Conservation (phyloP, 2,113 vertebrate genomes). For the Copsychus sechellarum region DNA sequence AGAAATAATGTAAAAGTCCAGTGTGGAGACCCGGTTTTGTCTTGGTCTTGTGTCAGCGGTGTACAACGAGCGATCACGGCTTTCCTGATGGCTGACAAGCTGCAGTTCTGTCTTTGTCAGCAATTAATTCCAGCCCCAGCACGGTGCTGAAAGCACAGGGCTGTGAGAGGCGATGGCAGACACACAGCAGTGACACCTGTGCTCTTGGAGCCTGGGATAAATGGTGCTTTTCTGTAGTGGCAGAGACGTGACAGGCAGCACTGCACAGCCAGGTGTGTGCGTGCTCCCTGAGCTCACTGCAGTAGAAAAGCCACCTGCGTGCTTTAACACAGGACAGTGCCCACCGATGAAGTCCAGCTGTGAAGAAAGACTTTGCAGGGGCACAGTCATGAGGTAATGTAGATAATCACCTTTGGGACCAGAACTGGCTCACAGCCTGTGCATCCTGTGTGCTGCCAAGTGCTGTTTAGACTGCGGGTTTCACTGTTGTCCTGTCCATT, state of each 20-base stretch:
- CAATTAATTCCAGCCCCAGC: slow-evolving; percentile 37
- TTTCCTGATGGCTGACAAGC: neutral
- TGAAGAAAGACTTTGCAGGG: neutral
- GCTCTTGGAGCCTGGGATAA: neutral
- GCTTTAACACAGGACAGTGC: neutral
- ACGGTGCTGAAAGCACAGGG: neutral
- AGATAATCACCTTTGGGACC: neutral
- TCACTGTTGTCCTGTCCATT: neutral
- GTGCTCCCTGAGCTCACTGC: neutral
- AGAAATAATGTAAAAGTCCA: neutral
- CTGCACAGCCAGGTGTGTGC: neutral
- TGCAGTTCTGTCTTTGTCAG: neutral
- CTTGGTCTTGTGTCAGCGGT: neutral
- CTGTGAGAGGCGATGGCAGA: neutral
- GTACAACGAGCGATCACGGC: neutral
- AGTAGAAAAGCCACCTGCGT: neutral
- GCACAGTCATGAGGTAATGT: neutral
- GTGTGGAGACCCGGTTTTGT: neutral
- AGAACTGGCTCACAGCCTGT: neutral
- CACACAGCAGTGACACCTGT: neutral
- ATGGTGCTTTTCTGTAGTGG: neutral
- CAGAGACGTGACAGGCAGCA: neutral
- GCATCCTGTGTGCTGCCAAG: neutral
- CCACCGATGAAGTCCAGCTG: neutral
- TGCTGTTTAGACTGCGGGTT: neutral